Evolutionary conservation across 2,888 invertebrate genomes (phyloP), one percentile per base, ranked within the genome.

Genomic region (Trisateles emortualis): DNA sequence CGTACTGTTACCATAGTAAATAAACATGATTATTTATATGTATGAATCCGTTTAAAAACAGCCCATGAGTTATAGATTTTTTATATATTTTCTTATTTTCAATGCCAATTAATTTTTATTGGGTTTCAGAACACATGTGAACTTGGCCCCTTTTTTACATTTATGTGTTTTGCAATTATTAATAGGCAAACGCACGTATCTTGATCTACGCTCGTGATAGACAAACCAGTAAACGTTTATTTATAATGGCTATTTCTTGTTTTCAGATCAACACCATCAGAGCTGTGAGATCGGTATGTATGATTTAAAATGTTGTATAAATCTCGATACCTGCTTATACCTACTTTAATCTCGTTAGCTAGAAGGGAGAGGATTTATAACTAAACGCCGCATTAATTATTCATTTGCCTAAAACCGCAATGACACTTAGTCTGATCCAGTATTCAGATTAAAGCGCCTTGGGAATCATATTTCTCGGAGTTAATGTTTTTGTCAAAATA

Each of bases 201-300:
- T 35, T 35, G 38, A 10, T 38, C 19, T 38, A 38, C 0, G 19
- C n/a, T 3, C n/a, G 10, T 19, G 19, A 38, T 22, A 2, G 13
- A 26, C 10, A 45, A 45, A 53, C 53, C 16, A 42, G 59, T 53
- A 39, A 38, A 56, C 40, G 52, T 52, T 38, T 65, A 63, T 61
- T 57, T 55, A 63, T 54, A 68, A 52, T 26, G 16, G 8, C 10
- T 56, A 38, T 62, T 62, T 46, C 64, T 52, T 70, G 59, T 16
- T 70, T 66, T 64, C 70, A 71, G 70, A 68, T 68, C 55, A 52
- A 58, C 58, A 30, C 33, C 36, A 59, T 48, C 29, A 48, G 40
- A 52, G 56, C 45, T 43, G 38, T 39, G 17, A 58, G 48, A 51
- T 55, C 52, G 72, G 72, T 71, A 58, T 24, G 72, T 69, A 69